Evolutionary conservation across 2,113 vertebrate genomes (phyloP).

Genomic region (Donacobius atricapilla): DNA sequence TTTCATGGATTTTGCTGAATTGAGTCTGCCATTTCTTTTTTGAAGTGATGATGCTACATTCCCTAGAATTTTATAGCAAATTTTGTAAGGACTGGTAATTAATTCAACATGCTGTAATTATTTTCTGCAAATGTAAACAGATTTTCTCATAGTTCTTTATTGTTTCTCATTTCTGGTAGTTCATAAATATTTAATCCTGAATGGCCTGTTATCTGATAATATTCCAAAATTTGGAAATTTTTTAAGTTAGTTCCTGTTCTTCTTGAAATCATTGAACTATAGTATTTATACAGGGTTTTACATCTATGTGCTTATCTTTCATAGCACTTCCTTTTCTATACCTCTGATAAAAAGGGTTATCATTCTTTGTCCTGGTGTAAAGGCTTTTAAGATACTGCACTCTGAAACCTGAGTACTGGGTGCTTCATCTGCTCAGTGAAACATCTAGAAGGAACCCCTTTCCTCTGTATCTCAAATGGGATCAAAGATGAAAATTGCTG

Average conservation of each 20-base stretch:
- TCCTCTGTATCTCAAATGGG: neutral
- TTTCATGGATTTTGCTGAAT: neutral
- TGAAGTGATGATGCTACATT: neutral
- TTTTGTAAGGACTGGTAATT: neutral
- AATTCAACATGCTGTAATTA: neutral
- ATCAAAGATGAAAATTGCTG: neutral
- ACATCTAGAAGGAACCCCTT: neutral
- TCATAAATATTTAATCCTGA: neutral
- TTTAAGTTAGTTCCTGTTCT: neutral
- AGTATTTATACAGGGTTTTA: neutral
- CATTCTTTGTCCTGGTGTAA: neutral
- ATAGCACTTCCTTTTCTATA: neutral
- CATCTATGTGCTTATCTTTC: neutral
- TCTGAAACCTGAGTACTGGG: neutral
- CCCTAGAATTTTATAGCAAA: neutral
- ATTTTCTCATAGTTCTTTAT: neutral
- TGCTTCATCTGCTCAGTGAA: neutral
- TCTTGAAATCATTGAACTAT: neutral
- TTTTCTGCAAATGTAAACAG: neutral
- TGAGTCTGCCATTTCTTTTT: neutral
- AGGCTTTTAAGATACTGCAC: neutral
- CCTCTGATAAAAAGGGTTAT: neutral
- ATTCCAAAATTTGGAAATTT: neutral
- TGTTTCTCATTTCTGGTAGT: neutral
- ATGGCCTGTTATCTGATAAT: neutral